Evolutionary conservation across 2,113 vertebrate genomes (phyloP), one percentile per base, ranked within the genome.

Genomic region (Sander vitreus): DNA sequence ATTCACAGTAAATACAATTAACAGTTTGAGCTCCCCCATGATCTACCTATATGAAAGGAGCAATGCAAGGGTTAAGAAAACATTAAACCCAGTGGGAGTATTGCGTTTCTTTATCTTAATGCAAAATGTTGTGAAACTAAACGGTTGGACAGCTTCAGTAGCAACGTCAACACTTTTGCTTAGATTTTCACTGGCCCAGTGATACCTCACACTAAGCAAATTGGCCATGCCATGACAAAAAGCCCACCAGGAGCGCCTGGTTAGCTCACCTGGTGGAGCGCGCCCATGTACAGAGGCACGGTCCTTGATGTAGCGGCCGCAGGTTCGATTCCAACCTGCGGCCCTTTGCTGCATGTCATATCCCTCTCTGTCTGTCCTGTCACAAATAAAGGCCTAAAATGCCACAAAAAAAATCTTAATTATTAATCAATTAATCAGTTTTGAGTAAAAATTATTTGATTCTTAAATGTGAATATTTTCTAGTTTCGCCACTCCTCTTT

Each of bases 1-100:
- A 88, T 85, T 93, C 93, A 91, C 88, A 89, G 93, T 84, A 87
- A 88, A 93, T 89, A 92, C 86, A 93, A 94, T 95, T 93, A 93
- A 93, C 91, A 89, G 89, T 86, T 74, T 84, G 80, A 92, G 86
- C 88, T 78, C 83, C 85, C 69, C 63, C 83, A 80, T 76, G 75
- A 92, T 81, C 91, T 90, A 91, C 85, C 91, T 90, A 76, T 93
- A 88, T 87, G 85, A 86, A 89, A 83, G 76, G 85, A 83, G 89
- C 85, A 71, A 79, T 50, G 78, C 53, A 89, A 79, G 76, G 93
- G 93, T 94, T 93, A 93, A 88, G 81, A 86, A 84, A 94, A 94
- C 89, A 93, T 67, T 51, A 70, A 84, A 68, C 76, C 75, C 85
- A 39, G 25, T 8, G 84, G 87, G 88, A 84, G 85, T 75, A 85